Evolutionary conservation across 2,888 invertebrate genomes (phyloP).

Genomic region (Synergus itoensis): DNA sequence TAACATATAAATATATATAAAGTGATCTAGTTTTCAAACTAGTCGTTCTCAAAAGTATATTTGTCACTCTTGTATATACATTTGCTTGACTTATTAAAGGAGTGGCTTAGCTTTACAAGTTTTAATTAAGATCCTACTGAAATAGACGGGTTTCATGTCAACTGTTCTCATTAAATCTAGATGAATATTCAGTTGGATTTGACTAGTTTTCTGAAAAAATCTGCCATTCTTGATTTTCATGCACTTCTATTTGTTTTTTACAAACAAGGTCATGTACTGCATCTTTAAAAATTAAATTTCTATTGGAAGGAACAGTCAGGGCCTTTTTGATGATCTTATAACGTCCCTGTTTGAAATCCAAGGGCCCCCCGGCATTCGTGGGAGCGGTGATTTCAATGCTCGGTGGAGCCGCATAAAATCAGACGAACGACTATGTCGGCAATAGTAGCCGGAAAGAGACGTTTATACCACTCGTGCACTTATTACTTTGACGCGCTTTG

Average conservation of each 20-base stretch:
- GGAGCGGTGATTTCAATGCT: conserved; percentile 65
- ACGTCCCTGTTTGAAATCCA: conserved; percentile 50
- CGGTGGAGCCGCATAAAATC: conserved; percentile 25
- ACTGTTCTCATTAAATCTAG: background rate
- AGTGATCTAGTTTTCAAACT: background rate
- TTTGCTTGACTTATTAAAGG: background rate
- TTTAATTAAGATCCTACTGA: background rate
- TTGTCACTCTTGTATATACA: background rate
- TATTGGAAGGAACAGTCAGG: background rate
- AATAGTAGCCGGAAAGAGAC: conserved; percentile 18
- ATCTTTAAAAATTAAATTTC: background rate
- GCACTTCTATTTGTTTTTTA: background rate
- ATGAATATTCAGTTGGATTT: background rate
- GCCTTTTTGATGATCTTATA: background rate
- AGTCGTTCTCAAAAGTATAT: background rate
- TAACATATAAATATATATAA: background rate
- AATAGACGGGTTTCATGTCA: background rate
- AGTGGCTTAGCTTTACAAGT: background rate
- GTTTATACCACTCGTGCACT: conserved; percentile 11
- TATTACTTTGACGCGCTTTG: conserved; percentile 9
- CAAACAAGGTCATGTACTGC: background rate
- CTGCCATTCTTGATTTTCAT: background rate
- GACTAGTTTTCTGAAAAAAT: background rate
- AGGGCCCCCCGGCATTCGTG: conserved; percentile 62
- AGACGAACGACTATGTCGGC: background rate